phyloP scores from a whole-genome alignment of 2,113 vertebrate genomes.

The Rhinoderma darwinii region DNA sequence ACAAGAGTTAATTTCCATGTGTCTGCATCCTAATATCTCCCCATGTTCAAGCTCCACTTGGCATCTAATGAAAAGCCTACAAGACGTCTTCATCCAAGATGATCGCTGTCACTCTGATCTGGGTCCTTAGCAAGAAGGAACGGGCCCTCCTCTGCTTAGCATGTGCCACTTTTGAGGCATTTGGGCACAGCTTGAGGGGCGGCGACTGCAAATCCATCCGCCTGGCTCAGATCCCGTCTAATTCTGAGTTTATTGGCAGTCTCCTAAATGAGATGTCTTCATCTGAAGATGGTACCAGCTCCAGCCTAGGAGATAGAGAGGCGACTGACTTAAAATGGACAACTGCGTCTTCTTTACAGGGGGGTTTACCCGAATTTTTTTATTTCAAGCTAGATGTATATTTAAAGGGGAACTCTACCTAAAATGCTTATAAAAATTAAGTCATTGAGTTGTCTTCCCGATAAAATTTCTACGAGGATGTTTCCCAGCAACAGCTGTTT shows the following conservation, averaged over 20 bases:
- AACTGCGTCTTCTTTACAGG: not conserved
- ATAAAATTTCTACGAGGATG: too few relatives aligned
- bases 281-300: not conserved
- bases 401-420: not conserved
- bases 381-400: not conserved
- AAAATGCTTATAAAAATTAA: too few relatives aligned
- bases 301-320: not conserved
- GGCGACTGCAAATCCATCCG: slow-evolving; percentile 5
- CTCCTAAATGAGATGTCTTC: slow-evolving; percentile 38
- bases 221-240: slow-evolving; percentile 20
- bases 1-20: slow-evolving; percentile 39
- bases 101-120: slow-evolving; percentile 28
- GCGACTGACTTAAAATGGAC: not conserved
- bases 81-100: slow-evolving; percentile 35
- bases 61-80: slow-evolving; percentile 44
- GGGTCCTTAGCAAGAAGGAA: not conserved
- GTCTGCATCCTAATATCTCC: slow-evolving; percentile 34
- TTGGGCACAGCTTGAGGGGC: slow-evolving; percentile 49
- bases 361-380: not conserved
- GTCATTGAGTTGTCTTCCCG: too few relatives aligned
- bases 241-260: slow-evolving; percentile 14
- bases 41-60: slow-evolving; percentile 16
- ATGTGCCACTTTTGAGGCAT: slow-evolving; percentile 23
- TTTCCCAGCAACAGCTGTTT: too few relatives aligned
- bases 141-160: slow-evolving; percentile 22